Conservation (phyloP, 2,888 invertebrate species). For the Dendrolimus pini region DNA sequence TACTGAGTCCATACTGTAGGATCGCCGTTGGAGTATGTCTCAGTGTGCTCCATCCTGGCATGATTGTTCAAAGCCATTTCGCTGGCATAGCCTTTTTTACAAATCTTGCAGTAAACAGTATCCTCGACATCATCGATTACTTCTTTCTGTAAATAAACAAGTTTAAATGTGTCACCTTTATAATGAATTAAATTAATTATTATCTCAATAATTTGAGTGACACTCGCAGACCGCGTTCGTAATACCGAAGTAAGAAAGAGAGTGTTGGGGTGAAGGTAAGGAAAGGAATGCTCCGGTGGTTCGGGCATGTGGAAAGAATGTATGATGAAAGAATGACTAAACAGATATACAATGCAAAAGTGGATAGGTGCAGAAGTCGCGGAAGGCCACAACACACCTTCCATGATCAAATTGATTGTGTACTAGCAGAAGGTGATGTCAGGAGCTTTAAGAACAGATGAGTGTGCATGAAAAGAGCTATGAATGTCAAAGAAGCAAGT, state of each 20-base stretch:
- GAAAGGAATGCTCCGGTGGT: too few species aligned
- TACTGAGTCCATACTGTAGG: conserved; percentile 26
- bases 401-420: too few species aligned
- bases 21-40: conserved; percentile 35
- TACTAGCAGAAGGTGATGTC: too few species aligned
- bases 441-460: too few species aligned
- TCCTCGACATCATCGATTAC: conserved; percentile 32
- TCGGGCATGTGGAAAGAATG: too few species aligned
- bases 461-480: too few species aligned
- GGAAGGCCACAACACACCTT: too few species aligned
- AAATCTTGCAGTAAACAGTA: conserved; percentile 35
- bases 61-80: conserved; percentile 52
- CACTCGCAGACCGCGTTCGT: not conserved
- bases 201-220: not conserved
- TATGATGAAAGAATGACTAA: too few species aligned
- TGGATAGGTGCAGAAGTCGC: too few species aligned
- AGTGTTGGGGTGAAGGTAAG: not conserved
- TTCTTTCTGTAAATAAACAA: conserved; percentile 34
- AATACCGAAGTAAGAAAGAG: not conserved
- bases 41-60: conserved; percentile 46
- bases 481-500: too few species aligned
- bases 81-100: conserved; percentile 41
- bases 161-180: conserved; percentile 2
- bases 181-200: conserved; percentile 1
- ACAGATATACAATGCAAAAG: too few species aligned